Evolutionary conservation across 53 echinoderm and acorn worm genomes (phyloP).

Genomic region (Temnopleurus reevesii): DNA sequence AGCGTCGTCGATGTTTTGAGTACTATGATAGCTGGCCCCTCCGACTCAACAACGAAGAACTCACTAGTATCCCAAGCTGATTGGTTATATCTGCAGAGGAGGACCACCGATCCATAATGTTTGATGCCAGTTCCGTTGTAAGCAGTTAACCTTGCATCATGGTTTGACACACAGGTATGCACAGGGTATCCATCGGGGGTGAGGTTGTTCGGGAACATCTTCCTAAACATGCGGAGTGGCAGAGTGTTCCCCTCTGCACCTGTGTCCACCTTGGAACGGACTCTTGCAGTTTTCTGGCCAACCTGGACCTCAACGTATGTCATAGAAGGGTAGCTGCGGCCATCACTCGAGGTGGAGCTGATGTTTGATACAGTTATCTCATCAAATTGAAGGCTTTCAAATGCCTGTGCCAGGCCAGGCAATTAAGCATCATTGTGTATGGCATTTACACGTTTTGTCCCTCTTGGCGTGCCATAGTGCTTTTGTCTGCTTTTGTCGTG

Average conservation of each 20-base stretch:
- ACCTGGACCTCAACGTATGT: not conserved
- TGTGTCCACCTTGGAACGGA: not conserved
- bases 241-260: not conserved
- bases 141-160: not conserved
- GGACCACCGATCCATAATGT: not conserved
- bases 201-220: not conserved
- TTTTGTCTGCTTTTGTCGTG: no score
- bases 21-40: conserved; percentile 58
- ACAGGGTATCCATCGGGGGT: not conserved
- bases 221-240: not conserved
- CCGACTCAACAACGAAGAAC: not conserved
- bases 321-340: not conserved
- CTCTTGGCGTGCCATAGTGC: not conserved
- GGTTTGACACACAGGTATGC: not conserved
- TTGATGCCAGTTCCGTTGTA: not conserved
- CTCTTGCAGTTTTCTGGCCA: not conserved
- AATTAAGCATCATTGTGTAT: not conserved
- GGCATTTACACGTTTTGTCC: not conserved
- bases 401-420: not conserved
- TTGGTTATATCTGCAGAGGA: not conserved
- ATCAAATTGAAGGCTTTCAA: not conserved
- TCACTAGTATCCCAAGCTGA: not conserved
- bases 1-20: conserved; percentile 34
- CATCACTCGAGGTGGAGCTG: not conserved
- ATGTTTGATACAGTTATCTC: not conserved